Base-by-base conservation (phyloP, 2,888 invertebrate genomes). In the Minunthozetes semirufus region DNA sequence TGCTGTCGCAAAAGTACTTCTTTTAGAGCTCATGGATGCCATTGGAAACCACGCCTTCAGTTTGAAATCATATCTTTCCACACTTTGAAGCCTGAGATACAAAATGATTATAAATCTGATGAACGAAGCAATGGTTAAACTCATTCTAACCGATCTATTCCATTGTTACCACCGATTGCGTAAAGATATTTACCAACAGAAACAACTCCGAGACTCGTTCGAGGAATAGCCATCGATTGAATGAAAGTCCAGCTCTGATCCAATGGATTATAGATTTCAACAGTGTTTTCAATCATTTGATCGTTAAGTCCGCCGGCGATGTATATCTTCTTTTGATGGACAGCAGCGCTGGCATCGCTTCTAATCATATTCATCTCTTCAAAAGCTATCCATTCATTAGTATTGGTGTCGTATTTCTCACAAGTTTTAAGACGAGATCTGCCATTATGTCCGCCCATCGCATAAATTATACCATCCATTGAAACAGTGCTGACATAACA, bases 231-330 rank as follows among this genome's bases (percentile, higher is more conserved):
- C 92, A 93, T 90, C 13, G 88, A 86, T 0, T 70, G 73, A n/a
- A 80, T 77, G 1, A 73, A 17, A 1, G 88, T 88, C 93, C 93
- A 93, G 80, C 89, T 89, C 79, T 87, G 87, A 0, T 87, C 85
- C 15, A 83, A 83, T 0, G 89, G 86, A 82, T 90, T 89, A 82
- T 89, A 92, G 66, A 89, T 86, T 82, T 93, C 93, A 0, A 88
- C 89, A 0, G 89, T 89, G 79, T 87, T 87, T 79, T 92, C 86
- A 19, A 92, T 89, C 79, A 89, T 88, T 78, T 87, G 87, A 0
- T 92, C 92, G 80, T 91, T 90, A 83, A 91, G 92, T 25, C 92
- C 92, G 13, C 92, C 91, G 22, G 88, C 89, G 72, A 91, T 88
- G 82, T 89, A 91, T 79, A 91, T 88, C 86, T 88, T 77, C 88